Base-by-base conservation (phyloP, 2,888 invertebrate genomes). In the Eupithecia inturbata region DNA sequence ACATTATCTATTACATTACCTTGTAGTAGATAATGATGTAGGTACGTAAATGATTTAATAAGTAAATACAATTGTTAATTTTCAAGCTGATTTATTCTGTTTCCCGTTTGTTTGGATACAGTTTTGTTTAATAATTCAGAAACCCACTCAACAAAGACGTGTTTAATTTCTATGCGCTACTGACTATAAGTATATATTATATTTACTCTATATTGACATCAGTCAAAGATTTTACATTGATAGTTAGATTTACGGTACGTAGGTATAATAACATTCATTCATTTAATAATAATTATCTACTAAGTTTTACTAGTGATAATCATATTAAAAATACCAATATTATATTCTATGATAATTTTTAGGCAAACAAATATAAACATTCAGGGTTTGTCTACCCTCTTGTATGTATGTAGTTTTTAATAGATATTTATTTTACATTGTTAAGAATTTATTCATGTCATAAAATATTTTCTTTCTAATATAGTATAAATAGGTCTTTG, bases 71-170 rank as follows among this genome's bases (percentile, higher is more conserved):
- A 79, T 75, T 66, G 67, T 78, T 33, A 57, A 28, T 82, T 85
- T 86, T 83, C 74, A 87, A 88, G 87, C 87, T 77, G 81, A 82
- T 89, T 90, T 89, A 87, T 88, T 83, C 79, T 83, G 84, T 53
- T 57, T 71, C 49, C 39, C 53, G 62, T 53, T 81, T 81, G 69
- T 82, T 81, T 81, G 78, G 78, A 82, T 85, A 85, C 83, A 87
- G 82, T 79, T 81, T 76, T 84, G 81, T 81, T 82, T 81, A 82
- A 83, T 66, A 26, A 79, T 81, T 41, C 71, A 63, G 82, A 82
- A 84, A 82, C 69, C 12, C 66, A 67, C 68, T 64, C 64, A 71
- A 63, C n/a, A 83, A 84, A 66, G 39, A 66, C 82, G 81, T 82
- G 81, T 84, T 81, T 82, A 75, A 53, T 78, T 75, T 78, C 81